Base-by-base conservation (phyloP, 2,113 vertebrate species). In the Neotoma lepida region DNA sequence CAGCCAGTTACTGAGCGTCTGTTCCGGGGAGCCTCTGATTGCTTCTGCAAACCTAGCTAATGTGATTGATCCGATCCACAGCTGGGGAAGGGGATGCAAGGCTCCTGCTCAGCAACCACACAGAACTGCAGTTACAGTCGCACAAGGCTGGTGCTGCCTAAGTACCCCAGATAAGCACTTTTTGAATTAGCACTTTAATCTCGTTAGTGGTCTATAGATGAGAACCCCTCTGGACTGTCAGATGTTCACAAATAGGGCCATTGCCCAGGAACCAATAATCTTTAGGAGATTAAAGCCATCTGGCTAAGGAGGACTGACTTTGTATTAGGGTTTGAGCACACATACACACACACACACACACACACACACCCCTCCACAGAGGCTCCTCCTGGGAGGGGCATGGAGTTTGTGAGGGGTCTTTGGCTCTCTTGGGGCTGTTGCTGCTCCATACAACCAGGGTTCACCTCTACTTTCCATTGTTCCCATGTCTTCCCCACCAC, bases 111-210 rank as follows among this genome's bases (percentile, higher is more conserved):
- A 92, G 91, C 91, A 80, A n/a, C 63, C 5, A 7, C 26, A 30
- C 49, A 64, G 80, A 73, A 64, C 77, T 33, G 90, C 96, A 14
- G 68, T 84, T 70, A 46, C 18, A 51, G 46, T 81, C 28, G 17
- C 35, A 22, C n/a, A 33, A 54, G 92, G 51, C 76, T 33, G 58
- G n/a, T n/a, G 54, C 74, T 90, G 88, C 90, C 76, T 46, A 28
- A 90, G 86, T 58, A 26, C 78, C 90, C 63, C 61, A 73, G 61
- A 78, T 78, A 93, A 97, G 96, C 93, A 70, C 85, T 90, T 96
- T 94, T 81, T 46, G 95, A 94, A 95, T 88, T n/a, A 97, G 94
- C 96, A 86, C 61, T 95, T 96, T 88, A 76, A 87, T 96, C 92
- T 85, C 63, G 89, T 94, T 95, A 92, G 94, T 80, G 86, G 94